phyloP scores from a whole-genome alignment of 2,113 vertebrate species.

The Laticauda colubrina region DNA sequence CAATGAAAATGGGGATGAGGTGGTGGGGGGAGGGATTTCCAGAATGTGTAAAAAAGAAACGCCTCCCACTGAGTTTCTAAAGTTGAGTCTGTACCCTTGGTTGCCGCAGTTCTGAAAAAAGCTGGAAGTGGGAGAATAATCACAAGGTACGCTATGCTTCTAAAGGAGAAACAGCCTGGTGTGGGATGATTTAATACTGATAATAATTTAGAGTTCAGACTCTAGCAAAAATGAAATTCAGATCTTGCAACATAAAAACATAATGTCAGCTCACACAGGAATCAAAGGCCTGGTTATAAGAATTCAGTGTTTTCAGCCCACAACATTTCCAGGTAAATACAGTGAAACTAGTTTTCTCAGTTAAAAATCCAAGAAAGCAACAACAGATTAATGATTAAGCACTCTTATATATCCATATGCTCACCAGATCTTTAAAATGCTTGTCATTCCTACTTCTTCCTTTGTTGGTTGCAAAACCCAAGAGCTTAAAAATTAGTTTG shows the following conservation, averaged over 20 bases:
- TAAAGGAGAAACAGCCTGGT: neutral
- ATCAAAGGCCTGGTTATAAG: neutral
- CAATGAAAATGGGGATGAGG: accelerated
- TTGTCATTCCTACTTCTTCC: neutral
- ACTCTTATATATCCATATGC: neutral
- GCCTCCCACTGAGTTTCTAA: neutral
- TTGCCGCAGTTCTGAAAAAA: conserved; percentile 2
- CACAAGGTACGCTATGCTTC: neutral
- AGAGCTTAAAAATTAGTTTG: neutral
- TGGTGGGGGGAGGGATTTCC: neutral
- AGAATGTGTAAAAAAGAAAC: neutral
- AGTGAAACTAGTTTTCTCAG: neutral
- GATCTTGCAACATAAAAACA: neutral
- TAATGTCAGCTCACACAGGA: neutral
- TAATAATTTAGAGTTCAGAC: neutral
- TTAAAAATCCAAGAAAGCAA: neutral
- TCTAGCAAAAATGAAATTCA: neutral
- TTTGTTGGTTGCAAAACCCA: neutral
- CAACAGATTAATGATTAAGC: neutral
- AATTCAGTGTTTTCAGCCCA: neutral
- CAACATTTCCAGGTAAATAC: neutral
- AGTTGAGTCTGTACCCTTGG: neutral
- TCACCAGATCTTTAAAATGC: neutral
- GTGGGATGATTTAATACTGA: neutral
- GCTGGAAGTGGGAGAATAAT: conserved; percentile 14